Evolutionary conservation across 2,113 vertebrate genomes (phyloP).

Genomic region (Chaenogobius annularis): DNA sequence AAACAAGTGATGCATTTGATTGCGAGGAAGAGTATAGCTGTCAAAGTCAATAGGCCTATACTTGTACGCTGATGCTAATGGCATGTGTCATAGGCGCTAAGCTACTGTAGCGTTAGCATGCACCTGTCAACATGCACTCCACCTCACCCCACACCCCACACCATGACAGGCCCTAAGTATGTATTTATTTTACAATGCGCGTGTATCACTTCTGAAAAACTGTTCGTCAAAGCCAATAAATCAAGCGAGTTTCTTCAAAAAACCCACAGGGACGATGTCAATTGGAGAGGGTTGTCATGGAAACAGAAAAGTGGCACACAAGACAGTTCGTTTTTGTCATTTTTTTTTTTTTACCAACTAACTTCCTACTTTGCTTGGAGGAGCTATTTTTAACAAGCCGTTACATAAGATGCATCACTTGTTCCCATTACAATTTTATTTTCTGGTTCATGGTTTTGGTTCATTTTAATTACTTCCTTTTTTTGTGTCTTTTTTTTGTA

Average conservation of each 20-base stretch:
- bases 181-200: constrained; percentile 14
- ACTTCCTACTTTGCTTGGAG: constrained; percentile 56
- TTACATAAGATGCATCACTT: constrained; percentile 70
- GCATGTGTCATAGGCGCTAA: constrained; percentile 4
- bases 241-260: not conserved
- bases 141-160: not conserved
- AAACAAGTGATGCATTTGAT: constrained; percentile 4
- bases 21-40: not conserved
- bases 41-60: not conserved
- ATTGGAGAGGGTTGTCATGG: constrained; percentile 74
- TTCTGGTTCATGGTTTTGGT: not conserved
- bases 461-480: not conserved
- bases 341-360: constrained; percentile 37
- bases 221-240: not conserved
- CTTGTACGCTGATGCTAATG: not conserved
- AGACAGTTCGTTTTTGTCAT: constrained; percentile 48
- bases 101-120: constrained; percentile 3
- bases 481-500: no score
- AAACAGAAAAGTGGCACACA: constrained; percentile 73
- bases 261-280: constrained; percentile 52
- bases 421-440: constrained; percentile 39
- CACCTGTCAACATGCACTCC: constrained; percentile 10
- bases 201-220: not conserved
- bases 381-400: constrained; percentile 71
- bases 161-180: not conserved